Evolutionary conservation across 2,797 vertebrate species (phyloP), one percentile per base, ranked within the genome.

Genomic region (Myotis myotis): DNA sequence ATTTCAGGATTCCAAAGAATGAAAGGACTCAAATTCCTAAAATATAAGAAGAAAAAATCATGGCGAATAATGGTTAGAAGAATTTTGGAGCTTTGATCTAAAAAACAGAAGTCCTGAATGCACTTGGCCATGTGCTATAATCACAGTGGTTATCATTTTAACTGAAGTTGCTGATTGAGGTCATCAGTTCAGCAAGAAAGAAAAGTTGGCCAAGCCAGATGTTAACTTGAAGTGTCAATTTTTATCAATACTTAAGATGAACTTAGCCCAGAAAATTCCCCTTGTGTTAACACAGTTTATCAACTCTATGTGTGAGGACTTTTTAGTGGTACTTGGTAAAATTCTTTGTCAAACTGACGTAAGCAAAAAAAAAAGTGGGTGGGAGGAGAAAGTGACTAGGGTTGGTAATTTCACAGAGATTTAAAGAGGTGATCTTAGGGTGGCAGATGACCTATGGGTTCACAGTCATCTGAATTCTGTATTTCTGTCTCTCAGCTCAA

Each of bases 1-100:
- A 94, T 78, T 76, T 93, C 81, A 92, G 92, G 81, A 93, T 86
- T 96, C 94, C 85, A 87, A 80, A 90, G 95, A 94, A 95, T 90
- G 84, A 83, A 96, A 91, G 28, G 20, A 82, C 51, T 94, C 38
- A 53, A 72, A 64, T 90, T 49, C 38, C 64, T 94, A 82, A 94
- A 90, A 83, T 57, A 57, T 6, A 90, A 47, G 8, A 76, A 41
- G 3, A 66, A 28, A 70, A 41, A 87, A 81, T 92, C 75, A 80
- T 30, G 51, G 36, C 64, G 28, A 95, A 8, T n/a, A 64, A 25
- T n/a, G 2, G n/a, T 62, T 80, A 53, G 90, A 93, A 87, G 38
- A 89, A 95, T 79, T 53, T 90, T 30, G 9, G 78, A 55, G n/a
- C 66, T 94, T 80, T 86, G 30, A 44, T 89, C 22, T 93, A 74